A percentile compares a stretch with the other conserved stretches of the same genome.
Conservation (phyloP, 1,140 invertebrate species). For the Conus betulinus region DNA sequence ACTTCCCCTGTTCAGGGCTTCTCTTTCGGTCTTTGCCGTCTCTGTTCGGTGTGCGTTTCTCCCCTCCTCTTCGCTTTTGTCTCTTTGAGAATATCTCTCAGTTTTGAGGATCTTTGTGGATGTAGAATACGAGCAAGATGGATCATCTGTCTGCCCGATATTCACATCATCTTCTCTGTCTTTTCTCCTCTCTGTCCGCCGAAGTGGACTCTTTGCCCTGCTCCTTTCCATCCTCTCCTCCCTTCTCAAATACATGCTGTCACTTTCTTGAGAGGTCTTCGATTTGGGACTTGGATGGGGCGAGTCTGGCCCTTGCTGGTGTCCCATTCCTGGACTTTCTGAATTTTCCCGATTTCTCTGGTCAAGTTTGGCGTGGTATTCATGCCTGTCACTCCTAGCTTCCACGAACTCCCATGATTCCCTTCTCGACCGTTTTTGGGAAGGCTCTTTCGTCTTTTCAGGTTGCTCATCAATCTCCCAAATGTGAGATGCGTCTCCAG, state of each 20-base stretch:
- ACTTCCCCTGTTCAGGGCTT: not conserved
- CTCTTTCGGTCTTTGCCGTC: not conserved
- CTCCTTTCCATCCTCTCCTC: too few relatives aligned
- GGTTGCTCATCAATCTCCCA: not conserved
- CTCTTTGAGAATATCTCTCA: not conserved
- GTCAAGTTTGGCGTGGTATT: not conserved
- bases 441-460: not conserved
- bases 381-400: not conserved
- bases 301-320: not conserved
- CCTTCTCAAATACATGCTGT: too few relatives aligned
- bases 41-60: not conserved
- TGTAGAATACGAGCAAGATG: not conserved
- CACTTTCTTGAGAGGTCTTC: not conserved
- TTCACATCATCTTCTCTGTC: conserved; percentile 10
- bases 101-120: not conserved
- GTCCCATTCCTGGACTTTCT: not conserved
- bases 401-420: not conserved
- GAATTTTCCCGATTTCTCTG: not conserved
- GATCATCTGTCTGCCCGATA: not conserved
- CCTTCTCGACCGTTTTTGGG: not conserved
- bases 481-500: not conserved
- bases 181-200: not conserved
- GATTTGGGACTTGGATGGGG: not conserved
- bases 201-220: too few relatives aligned
- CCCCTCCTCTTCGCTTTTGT: conserved; percentile 8